phyloP scores from a whole-genome alignment of 2,113 vertebrate genomes.

The Stegostoma tigrinum region DNA sequence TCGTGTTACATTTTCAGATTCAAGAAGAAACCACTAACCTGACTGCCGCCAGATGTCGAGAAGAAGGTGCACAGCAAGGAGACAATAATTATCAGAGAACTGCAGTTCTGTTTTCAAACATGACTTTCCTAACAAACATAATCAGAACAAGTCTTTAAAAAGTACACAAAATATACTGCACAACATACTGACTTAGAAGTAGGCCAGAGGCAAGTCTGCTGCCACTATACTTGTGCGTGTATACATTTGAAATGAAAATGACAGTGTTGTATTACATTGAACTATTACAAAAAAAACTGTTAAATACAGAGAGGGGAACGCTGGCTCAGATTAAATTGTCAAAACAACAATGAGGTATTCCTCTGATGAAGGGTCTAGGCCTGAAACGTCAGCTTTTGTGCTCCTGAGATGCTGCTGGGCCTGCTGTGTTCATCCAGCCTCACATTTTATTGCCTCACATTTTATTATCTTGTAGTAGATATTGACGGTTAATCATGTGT shows the following conservation, averaged over 20 bases:
- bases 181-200: not conserved
- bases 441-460: no score
- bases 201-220: not conserved
- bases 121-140: conserved; percentile 60
- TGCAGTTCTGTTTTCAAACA: conserved; percentile 93
- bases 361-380: no score
- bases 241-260: not conserved
- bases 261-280: not conserved
- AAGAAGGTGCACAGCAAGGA: conserved; percentile 88
- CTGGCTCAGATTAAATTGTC: not conserved
- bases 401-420: no score
- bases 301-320: not conserved
- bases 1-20: not conserved
- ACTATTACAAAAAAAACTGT: not conserved
- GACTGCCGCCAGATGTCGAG: conserved; percentile 83
- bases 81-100: conserved; percentile 92
- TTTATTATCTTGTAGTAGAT: no score
- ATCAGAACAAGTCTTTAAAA: not conserved
- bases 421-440: no score
- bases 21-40: conserved; percentile 54
- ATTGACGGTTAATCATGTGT: not conserved
- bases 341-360: not conserved
- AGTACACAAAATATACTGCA: not conserved
- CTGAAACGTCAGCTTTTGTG: no score
- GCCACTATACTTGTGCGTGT: not conserved